Conservation (phyloP, 1,140 invertebrate genomes). For the Cotesia typhae region DNA sequence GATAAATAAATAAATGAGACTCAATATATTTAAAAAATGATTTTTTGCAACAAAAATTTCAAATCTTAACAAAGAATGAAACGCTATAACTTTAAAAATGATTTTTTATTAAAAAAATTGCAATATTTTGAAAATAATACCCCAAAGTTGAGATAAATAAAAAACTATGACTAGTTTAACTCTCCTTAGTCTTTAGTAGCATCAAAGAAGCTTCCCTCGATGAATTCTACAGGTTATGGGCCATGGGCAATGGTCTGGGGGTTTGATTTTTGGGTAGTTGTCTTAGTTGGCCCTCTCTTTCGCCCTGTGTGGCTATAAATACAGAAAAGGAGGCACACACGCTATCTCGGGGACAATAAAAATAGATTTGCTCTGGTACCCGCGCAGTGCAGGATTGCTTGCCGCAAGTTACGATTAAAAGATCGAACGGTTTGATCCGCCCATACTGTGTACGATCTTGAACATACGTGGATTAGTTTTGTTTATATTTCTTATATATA, state of each 20-base stretch:
- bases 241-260: too few relatives aligned
- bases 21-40: too few relatives aligned
- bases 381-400: slow-evolving; percentile 41
- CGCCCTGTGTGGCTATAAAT: slow-evolving; percentile 39
- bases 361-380: slow-evolving; percentile 44
- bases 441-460: slow-evolving; percentile 54
- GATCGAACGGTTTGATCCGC: slow-evolving; percentile 47
- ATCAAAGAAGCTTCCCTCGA: slow-evolving; percentile 4
- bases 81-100: too few relatives aligned
- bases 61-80: too few relatives aligned
- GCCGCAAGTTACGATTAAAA: slow-evolving; percentile 59
- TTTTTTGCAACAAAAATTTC: too few relatives aligned
- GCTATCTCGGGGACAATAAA: slow-evolving; percentile 47
- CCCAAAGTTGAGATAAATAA: neutral
- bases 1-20: too few relatives aligned
- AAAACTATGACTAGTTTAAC: neutral
- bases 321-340: slow-evolving; percentile 37
- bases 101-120: too few relatives aligned
- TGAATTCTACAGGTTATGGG: too few relatives aligned
- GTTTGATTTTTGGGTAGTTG: neutral
- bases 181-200: neutral
- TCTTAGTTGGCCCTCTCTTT: slow-evolving; percentile 11
- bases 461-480: slow-evolving; percentile 32
- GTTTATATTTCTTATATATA: slow-evolving; percentile 25
- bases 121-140: too few relatives aligned